phyloP scores from a whole-genome alignment of 2,797 vertebrate species.

The Lemur catta region DNA sequence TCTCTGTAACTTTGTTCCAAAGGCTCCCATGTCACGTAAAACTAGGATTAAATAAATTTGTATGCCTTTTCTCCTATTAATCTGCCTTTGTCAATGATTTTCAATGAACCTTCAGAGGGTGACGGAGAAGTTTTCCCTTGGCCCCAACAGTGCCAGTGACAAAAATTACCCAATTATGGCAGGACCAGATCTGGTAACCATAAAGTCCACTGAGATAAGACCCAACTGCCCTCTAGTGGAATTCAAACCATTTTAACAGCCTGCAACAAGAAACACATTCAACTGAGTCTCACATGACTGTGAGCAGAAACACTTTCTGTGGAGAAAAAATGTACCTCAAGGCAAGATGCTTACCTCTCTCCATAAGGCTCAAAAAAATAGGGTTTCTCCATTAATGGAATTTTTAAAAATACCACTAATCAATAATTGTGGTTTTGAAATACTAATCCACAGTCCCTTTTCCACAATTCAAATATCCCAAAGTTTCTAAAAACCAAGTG shows the following conservation, averaged over 20 bases:
- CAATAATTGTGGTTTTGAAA: neutral
- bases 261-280: neutral
- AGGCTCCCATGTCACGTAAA: neutral
- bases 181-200: neutral
- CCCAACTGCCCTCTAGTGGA: constrained; percentile 77
- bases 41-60: neutral
- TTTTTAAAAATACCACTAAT: neutral
- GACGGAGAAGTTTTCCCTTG: neutral
- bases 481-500: neutral
- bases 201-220: constrained; percentile 53
- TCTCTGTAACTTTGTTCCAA: neutral
- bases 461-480: neutral
- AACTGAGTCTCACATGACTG: neutral
- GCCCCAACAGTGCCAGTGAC: neutral
- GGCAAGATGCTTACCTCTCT: neutral
- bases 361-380: neutral
- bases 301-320: neutral
- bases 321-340: neutral
- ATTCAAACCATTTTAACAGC: constrained; percentile 39
- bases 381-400: neutral
- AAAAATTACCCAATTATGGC: neutral
- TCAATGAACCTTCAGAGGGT: neutral
- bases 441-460: neutral
- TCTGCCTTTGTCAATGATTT: neutral
- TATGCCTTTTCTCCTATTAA: neutral